phyloP scores from a whole-genome alignment of 2,113 vertebrate species.

The Mirza zaza region DNA sequence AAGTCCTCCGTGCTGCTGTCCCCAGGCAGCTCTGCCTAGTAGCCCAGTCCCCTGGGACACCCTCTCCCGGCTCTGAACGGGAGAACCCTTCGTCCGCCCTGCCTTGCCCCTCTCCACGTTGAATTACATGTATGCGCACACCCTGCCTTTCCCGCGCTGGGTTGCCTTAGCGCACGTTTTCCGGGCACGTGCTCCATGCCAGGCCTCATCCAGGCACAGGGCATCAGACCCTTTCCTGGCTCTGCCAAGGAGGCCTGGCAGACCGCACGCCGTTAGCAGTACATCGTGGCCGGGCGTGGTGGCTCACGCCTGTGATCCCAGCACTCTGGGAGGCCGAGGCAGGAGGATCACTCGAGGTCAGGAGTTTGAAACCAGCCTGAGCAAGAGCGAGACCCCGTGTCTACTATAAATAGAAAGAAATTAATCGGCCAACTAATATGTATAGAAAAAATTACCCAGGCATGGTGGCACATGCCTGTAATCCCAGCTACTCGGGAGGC shows the following conservation, averaged over 20 bases:
- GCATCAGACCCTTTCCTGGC: background rate
- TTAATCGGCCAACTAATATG: too few relatives aligned
- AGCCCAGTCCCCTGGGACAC: background rate
- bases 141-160: background rate
- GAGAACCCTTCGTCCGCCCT: background rate
- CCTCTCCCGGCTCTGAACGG: background rate
- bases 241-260: background rate
- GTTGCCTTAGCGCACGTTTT: background rate
- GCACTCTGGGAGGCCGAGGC: too few relatives aligned
- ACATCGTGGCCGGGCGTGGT: too few relatives aligned
- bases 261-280: background rate
- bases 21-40: background rate
- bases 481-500: too few relatives aligned
- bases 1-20: too few relatives aligned
- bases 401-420: too few relatives aligned
- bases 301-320: too few relatives aligned
- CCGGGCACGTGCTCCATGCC: background rate
- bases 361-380: too few relatives aligned
- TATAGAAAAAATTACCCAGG: too few relatives aligned
- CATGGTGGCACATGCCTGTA: too few relatives aligned
- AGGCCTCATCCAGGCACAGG: accelerated
- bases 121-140: accelerated
- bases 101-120: accelerated
- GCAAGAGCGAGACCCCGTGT: too few relatives aligned
- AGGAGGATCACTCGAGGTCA: too few relatives aligned